Evolutionary conservation across 2,797 vertebrate genomes (phyloP), one percentile per base, ranked within the genome.

Genomic region (Alfaro cultratus): DNA sequence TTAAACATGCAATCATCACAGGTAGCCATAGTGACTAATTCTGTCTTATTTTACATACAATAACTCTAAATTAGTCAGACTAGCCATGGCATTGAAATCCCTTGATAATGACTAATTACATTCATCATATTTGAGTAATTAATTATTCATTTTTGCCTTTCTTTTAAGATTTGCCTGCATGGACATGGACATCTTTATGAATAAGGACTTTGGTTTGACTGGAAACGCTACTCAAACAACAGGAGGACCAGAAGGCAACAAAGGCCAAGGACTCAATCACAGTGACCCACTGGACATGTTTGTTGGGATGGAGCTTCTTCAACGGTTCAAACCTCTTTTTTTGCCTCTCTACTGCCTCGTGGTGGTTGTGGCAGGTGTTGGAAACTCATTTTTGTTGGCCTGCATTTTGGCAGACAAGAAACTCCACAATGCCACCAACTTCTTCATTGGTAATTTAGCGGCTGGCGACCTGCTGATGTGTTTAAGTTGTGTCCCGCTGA

Each of bases 381-480:
- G 96, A 64, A 97, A 96, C 83, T 86, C 91, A 46, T 95, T 96
- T 89, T 88, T 97, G 72, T 81, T 96, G 74, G 94, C 93, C 67
- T 96, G 96, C 85, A 96, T 97, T 71, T 64, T 94, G 51, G 79
- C 83, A 0, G 95, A 96, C 89, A 95, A 95, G 89, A 96, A 96
- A 80, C 95, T 96, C 15, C 96, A 96, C 92, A 96, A 96, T 16
- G 95, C 95, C 84, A 96, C 96, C 80, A 96, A 97, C 89, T 89
- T 96, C 88, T 97, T 97, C 90, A 95, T 97, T 1, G 96, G 96
- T n/a, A 97, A 96, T 88, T 90, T 97, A 39, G 95, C 96, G 0
- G 94, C 94, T 1, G 94, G 95, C 5, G 96, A 97, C 89, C 92
- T 96, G 82, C 92, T 97, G 80, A 96, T 97, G 96, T 96, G 96